Evolutionary conservation across 53 echinoderm and acorn worm genomes (phyloP).

Genomic region (Zoroaster sp.): DNA sequence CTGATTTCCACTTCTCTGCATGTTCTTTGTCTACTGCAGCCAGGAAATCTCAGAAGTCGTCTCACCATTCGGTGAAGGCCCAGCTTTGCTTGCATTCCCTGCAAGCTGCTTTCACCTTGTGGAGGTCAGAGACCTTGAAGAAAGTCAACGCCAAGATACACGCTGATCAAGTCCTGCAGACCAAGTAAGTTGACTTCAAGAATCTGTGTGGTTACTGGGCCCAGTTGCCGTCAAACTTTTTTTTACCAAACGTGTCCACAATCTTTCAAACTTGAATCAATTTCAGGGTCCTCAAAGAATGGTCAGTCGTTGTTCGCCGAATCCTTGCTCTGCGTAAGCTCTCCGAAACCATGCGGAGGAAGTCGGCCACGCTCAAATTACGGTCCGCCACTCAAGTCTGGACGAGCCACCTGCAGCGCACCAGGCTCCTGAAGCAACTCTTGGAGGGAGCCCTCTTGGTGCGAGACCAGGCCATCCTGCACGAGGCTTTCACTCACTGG

Average conservation of each 20-base stretch:
- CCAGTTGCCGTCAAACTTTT: background rate
- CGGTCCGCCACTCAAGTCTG: background rate
- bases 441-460: conserved; percentile 22
- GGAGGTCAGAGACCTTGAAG: conserved; percentile 10
- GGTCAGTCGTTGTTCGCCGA: background rate
- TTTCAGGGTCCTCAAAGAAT: conserved; percentile 3
- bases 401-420: background rate
- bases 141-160: background rate
- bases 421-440: background rate
- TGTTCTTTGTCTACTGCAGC: background rate
- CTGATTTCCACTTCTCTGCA: background rate
- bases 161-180: background rate
- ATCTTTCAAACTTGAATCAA: background rate
- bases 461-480: conserved; percentile 22
- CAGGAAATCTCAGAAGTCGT: conserved; percentile 8
- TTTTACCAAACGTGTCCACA: too few species aligned
- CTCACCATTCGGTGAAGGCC: background rate
- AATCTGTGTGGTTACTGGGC: background rate
- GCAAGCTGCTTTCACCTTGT: background rate
- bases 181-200: background rate
- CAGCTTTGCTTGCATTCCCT: background rate
- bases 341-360: background rate
- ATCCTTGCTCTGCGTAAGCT: background rate
- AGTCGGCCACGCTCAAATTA: background rate
- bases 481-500: conserved; percentile 43